Conservation (phyloP, 2,888 invertebrate genomes). For the Netelia virgata region DNA sequence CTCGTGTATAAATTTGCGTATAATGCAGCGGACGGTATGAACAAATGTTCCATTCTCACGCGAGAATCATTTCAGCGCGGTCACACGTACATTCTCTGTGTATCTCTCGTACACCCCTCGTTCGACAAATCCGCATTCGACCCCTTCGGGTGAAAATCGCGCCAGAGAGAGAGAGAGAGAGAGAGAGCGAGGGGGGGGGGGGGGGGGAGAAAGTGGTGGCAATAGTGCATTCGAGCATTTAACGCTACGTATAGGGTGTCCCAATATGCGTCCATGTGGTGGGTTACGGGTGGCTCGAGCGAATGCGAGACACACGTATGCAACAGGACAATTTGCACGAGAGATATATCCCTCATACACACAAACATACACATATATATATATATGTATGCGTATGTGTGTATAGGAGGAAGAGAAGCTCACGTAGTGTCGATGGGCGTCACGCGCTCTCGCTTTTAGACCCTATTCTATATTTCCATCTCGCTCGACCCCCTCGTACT, state of each 20-base stretch:
- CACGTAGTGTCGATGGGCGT: constrained; percentile 62
- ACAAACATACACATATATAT: not conserved
- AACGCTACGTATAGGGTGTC: constrained; percentile 46
- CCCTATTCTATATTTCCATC: constrained; percentile 37
- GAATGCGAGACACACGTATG: constrained; percentile 62
- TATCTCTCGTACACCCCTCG: constrained; percentile 34
- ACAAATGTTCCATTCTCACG: constrained; percentile 45
- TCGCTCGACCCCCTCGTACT: constrained; percentile 2
- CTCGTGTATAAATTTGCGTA: constrained; percentile 7
- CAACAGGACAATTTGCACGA: constrained; percentile 66
- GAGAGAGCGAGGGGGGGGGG: constrained; percentile 1
- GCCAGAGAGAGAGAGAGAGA: constrained; percentile 19
- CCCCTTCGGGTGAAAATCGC: constrained; percentile 38
- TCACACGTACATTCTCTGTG: not conserved
- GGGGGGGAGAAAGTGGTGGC: constrained; percentile 19
- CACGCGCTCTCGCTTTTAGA: constrained; percentile 54
- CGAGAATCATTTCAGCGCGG: constrained; percentile 26
- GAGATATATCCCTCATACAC: not conserved
- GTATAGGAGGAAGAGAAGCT: not conserved
- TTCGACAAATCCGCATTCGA: constrained; percentile 58
- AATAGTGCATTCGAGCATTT: constrained; percentile 54
- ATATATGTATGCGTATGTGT: not conserved
- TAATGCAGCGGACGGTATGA: not conserved
- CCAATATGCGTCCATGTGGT: constrained; percentile 45
- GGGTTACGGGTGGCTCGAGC: constrained; percentile 19